Evolutionary conservation across 2,797 vertebrate species (phyloP), one percentile per base, ranked within the genome.

Genomic region (Lagocephalus sceleratus): DNA sequence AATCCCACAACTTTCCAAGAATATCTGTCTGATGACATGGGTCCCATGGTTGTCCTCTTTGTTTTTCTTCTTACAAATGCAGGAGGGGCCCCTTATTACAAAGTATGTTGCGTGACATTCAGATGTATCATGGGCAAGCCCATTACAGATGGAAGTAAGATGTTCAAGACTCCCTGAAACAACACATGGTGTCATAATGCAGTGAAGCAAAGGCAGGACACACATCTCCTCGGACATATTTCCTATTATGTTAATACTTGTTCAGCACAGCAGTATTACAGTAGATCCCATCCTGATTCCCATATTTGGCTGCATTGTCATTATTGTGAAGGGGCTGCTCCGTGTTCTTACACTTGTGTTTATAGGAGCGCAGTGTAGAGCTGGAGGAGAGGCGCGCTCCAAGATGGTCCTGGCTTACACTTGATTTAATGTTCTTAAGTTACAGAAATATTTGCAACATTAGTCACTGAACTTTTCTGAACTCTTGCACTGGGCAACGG

Each of bases 1-100:
- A 5, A 25, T 25, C 11, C 11, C 29, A 32, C 29, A 9, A 32
- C 29, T 8, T 32, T 32, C 10, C 10, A 12, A 8, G 29, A 12
- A 32, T 32, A 32, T 32, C 29, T 11, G 29, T 12, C 29, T 32
- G 9, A 32, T 9, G 10, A 12, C n/a, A 58, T 54, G 12, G n/a
- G 8, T 39, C 60, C 22, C 20, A 12, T 51, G n/a, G n/a, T 39
- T 10, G 35, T 15, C 26, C n/a, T 56, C 29, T 63, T 10, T 39
- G 21, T 26, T 48, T 42, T 54, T 48, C 54, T 51, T 61, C 29
- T 32, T 32, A 32, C 9, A 32, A 56, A 66, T 57, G 54, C 57
- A 65, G 66, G 56, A 47, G 53, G 65, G 63, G 12, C 10, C 5
- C 25, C 19, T 47, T 49, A 20, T 3, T 19, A 10, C 20, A 20